A percentile compares a stretch with the other conserved stretches of the same genome.
These are phyloP conservation scores for Campoletis sonorensis DNA, from an alignment of 1,140 invertebrate genomes.

Conservation along the genomic window DNA sequence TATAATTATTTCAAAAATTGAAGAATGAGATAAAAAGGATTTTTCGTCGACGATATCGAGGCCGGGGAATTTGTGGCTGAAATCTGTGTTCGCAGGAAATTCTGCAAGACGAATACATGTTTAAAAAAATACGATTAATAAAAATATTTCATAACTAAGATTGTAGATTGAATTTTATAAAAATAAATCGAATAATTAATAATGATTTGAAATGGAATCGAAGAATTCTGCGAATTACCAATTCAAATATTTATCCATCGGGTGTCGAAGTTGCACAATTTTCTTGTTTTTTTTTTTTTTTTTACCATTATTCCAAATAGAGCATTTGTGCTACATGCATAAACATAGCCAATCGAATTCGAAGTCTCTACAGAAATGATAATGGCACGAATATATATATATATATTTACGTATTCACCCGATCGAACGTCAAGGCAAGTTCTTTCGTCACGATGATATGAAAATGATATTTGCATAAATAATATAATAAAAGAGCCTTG, in stretches of 20 bases:
- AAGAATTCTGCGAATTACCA: no score
- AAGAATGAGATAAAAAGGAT: no score
- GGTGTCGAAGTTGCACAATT: neutral
- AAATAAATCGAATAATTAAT: no score
- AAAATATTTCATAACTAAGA: no score
- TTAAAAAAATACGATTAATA: no score
- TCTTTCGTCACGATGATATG: slow-evolving; percentile 6
- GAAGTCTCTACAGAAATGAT: neutral
- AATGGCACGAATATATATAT: neutral
- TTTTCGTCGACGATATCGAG: no score
- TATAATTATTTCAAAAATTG: no score
- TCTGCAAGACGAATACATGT: no score
- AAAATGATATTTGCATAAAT: slow-evolving; percentile 49
- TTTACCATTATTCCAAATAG: neutral
- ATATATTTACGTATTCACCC: neutral
- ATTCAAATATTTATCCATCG: neutral
- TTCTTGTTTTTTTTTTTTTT: neutral
- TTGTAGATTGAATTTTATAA: no score
- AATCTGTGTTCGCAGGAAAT: no score
- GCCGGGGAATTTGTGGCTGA: no score
- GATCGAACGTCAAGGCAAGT: slow-evolving; percentile 32
- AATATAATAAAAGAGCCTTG: neutral
- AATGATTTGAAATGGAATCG: no score
- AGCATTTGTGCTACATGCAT: neutral
- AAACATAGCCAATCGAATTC: neutral